Evolutionary conservation across 2,797 vertebrate species (phyloP), one percentile per base, ranked within the genome.

Genomic region (Gephyroberyx darwinii): DNA sequence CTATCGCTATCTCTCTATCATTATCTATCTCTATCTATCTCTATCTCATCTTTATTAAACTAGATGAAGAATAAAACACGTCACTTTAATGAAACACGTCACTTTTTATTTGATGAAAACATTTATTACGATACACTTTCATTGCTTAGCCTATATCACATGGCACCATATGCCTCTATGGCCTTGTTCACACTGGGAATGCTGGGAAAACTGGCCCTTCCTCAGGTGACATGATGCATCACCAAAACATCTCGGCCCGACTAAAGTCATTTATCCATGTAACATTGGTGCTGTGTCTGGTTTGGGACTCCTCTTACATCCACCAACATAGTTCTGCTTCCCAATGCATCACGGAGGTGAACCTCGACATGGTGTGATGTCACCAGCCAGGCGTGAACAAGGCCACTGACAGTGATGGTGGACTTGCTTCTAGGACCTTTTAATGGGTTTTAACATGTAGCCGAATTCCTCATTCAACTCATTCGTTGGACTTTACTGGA

Each of bases 61-160:
- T 26, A 26, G 26, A 26, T 26, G 26, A 26, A 26, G 26, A 26
- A 26, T 26, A 26, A 26, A 26, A 26, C 26, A 26, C 26, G 4
- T 26, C 58, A 3, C 35, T 53, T 69, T 81, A 73, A 69, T 89
- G 84, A 89, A 87, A 88, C 85, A 83, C 73, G n/a, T 78, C 83
- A 90, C 86, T 84, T 78, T 90, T 91, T 91, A 92, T 92, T 93
- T 82, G 69, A 90, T 91, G 91, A 91, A 88, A 92, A 92, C 90
- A 92, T 89, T 91, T 86, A 93, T 86, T 82, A 92, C 77, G 89
- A 85, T 85, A 90, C 65, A 83, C 67, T 53, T 66, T 62, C 78
- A 80, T 65, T 51, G 78, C 78, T 77, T 81, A 57, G 60, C 78
- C 85, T 87, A 78, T 88, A 83, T 78, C 82, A 83, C 81, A 86